A percentile compares a stretch with the other conserved stretches of the same genome.
Conservation (phyloP, 1,140 invertebrate species). For the Amyelois transitella region DNA sequence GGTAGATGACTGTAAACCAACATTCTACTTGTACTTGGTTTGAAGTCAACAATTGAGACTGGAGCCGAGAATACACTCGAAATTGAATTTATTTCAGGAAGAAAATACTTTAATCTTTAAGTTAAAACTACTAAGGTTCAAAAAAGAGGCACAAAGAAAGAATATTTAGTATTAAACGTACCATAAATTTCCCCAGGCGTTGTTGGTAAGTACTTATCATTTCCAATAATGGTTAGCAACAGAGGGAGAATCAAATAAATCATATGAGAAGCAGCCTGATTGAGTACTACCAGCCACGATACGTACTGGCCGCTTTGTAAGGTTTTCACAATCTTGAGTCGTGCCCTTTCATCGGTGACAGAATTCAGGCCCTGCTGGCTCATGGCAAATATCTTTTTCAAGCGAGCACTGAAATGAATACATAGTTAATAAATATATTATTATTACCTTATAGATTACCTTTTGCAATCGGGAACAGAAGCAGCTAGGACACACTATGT, state of each 20-base stretch:
- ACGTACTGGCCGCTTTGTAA: conserved; percentile 14
- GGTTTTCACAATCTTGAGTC: conserved; percentile 11
- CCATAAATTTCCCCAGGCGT: conserved; percentile 31
- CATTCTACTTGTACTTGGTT: no score
- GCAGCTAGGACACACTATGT: no score
- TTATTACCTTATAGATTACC: no score
- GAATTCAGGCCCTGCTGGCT: conserved; percentile 17
- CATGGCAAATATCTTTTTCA: conserved; percentile 20
- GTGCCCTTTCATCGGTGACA: conserved; percentile 10
- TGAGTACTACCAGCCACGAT: conserved; percentile 23
- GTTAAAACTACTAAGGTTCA: no score
- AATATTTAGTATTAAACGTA: conserved; percentile 3
- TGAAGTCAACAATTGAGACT: no score
- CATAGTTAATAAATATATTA: neutral
- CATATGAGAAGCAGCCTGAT: conserved; percentile 17
- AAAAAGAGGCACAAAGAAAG: neutral
- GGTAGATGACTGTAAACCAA: no score
- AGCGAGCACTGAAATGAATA: conserved; percentile 9
- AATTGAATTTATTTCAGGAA: no score
- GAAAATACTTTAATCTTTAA: no score
- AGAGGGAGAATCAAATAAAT: conserved; percentile 25
- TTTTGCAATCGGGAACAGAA: no score
- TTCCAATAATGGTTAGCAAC: conserved; percentile 23
- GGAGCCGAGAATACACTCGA: no score
- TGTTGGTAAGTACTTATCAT: conserved; percentile 25